Percentiles rank a stretch among this genome's conserved stretches.
Conservation (phyloP, 2,888 invertebrate species). For the Spilosoma lubricipeda region DNA sequence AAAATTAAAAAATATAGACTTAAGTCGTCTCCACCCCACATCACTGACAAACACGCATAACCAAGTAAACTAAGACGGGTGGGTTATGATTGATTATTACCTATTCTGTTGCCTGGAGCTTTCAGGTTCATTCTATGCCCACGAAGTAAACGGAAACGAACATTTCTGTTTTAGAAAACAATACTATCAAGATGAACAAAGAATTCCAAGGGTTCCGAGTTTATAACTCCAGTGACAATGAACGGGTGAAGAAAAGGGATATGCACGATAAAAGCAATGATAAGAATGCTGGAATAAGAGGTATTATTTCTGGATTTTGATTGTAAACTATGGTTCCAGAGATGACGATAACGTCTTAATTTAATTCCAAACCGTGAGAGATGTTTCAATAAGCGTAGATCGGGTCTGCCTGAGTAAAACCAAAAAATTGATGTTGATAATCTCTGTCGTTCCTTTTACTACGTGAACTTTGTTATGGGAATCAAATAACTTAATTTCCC, state of each 20-base stretch:
- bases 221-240: slow-evolving; percentile 67
- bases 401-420: too few relatives aligned
- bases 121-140: slow-evolving; percentile 58
- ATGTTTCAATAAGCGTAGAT: too few relatives aligned
- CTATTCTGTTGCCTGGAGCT: slow-evolving; percentile 73
- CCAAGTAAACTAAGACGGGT: slow-evolving; percentile 74
- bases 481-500: too few relatives aligned
- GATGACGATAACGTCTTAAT: too few relatives aligned
- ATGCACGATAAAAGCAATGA: slow-evolving; percentile 59
- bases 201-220: slow-evolving; percentile 59
- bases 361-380: background rate
- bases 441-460: too few relatives aligned
- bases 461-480: too few relatives aligned
- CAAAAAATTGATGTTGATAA: too few relatives aligned
- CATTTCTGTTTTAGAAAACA: slow-evolving; percentile 47
- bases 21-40: slow-evolving; percentile 62
- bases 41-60: slow-evolving; percentile 73
- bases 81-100: slow-evolving; percentile 81
- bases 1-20: background rate
- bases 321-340: background rate
- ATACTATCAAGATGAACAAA: slow-evolving; percentile 55
- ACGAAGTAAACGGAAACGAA: slow-evolving; percentile 26
- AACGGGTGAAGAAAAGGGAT: slow-evolving; percentile 57
- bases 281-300: slow-evolving; percentile 50
- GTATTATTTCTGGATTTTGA: slow-evolving; percentile 34